phyloP scores from a whole-genome alignment of 2,113 vertebrate species.

The Leptobrachium ailaonicum region DNA sequence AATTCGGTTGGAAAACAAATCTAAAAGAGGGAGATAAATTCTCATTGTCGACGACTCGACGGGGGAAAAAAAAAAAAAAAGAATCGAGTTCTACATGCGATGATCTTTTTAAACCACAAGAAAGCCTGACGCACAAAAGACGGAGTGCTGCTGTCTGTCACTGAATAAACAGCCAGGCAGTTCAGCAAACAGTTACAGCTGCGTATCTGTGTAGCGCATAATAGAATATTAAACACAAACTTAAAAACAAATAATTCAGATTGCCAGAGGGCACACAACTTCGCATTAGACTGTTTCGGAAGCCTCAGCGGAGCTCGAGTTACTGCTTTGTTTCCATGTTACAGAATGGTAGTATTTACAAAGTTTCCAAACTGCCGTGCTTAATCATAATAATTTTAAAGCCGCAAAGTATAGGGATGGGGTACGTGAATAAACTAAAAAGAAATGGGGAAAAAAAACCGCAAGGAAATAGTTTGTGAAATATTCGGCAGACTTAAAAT shows the following conservation, averaged over 20 bases:
- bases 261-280: neutral
- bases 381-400: slow-evolving; percentile 1
- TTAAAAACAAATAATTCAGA: slow-evolving; percentile 10
- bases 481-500: too few relatives aligned
- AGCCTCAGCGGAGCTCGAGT: neutral
- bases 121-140: slow-evolving; percentile 32
- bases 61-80: slow-evolving; percentile 37
- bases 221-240: neutral
- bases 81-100: slow-evolving; percentile 39
- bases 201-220: slow-evolving; percentile 5
- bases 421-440: too few relatives aligned
- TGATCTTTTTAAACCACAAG: slow-evolving; percentile 42
- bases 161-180: neutral
- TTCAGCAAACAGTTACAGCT: neutral
- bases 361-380: neutral
- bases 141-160: neutral
- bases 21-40: slow-evolving; percentile 46
- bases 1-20: slow-evolving; percentile 37
- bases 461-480: too few relatives aligned
- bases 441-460: too few relatives aligned
- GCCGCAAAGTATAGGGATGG: too few relatives aligned
- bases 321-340: neutral
- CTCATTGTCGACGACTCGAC: slow-evolving; percentile 27
- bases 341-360: neutral
- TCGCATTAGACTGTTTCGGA: neutral